phyloP scores from a whole-genome alignment of 1,140 invertebrate genomes.

The Calliopsis andreniformis region DNA sequence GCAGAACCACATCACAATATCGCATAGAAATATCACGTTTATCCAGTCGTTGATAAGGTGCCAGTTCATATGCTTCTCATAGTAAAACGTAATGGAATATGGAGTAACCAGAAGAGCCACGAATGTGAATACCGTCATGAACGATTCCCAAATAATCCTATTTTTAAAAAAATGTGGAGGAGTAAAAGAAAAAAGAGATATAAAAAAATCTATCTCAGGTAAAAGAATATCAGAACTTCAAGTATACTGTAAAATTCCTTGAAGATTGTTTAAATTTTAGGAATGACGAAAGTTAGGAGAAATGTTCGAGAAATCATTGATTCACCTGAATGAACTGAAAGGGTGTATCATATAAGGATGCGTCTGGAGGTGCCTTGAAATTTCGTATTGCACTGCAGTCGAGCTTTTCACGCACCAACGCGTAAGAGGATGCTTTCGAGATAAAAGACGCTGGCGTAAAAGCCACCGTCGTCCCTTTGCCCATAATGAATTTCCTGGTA shows the following conservation, averaged over 20 bases:
- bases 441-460: constrained; percentile 49
- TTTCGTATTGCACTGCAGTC: constrained; percentile 71
- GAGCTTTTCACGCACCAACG: constrained; percentile 71
- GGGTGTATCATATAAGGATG: constrained; percentile 75
- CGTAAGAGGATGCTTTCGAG: constrained; percentile 61
- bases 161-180: not conserved
- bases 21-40: constrained; percentile 61
- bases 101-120: constrained; percentile 56
- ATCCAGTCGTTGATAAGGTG: constrained; percentile 42
- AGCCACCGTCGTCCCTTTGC: constrained; percentile 60
- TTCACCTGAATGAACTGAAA: constrained; percentile 72
- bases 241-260: too few species aligned
- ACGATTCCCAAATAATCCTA: constrained; percentile 71
- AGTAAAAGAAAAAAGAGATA: too few species aligned
- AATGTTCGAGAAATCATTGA: too few species aligned
- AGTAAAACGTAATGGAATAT: constrained; percentile 64
- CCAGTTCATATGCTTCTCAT: constrained; percentile 27
- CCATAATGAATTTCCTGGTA: constrained; percentile 42
- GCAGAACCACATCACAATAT: constrained; percentile 69
- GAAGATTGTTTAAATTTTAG: too few species aligned
- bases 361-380: constrained; percentile 68
- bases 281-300: too few species aligned
- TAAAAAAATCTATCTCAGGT: too few species aligned
- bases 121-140: constrained; percentile 63
- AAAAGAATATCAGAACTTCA: too few species aligned